A percentile compares a stretch with the other conserved stretches of the same genome.
Conservation (phyloP, 2,797 vertebrate genomes). For the Chiroxiphia lanceolata region DNA sequence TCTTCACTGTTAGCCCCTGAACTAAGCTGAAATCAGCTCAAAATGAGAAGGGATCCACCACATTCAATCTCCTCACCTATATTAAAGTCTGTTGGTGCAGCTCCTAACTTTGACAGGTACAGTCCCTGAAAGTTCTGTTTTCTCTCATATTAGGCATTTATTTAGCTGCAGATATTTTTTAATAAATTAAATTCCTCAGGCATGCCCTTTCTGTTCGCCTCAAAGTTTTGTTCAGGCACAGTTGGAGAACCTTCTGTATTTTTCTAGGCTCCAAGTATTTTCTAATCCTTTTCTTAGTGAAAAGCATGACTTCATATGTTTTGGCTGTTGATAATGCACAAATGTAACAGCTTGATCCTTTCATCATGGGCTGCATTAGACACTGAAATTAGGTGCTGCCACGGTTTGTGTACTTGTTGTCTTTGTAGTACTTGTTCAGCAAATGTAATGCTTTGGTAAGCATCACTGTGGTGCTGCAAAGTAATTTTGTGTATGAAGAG, state of each 20-base stretch:
- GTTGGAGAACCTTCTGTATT: conserved; percentile 37
- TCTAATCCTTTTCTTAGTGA: conserved; percentile 33
- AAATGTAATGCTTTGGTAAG: background rate
- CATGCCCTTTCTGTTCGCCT: background rate
- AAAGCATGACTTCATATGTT: conserved; percentile 13
- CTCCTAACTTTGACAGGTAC: background rate
- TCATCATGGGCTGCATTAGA: background rate
- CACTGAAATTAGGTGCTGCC: background rate
- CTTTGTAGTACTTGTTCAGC: background rate
- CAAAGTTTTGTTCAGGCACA: background rate
- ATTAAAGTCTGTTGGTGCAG: background rate
- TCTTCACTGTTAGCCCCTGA: background rate
- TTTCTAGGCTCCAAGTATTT: conserved; percentile 38
- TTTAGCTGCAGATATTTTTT: background rate
- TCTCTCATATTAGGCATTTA: background rate
- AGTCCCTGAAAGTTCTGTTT: background rate
- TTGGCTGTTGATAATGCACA: background rate
- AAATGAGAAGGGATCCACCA: background rate
- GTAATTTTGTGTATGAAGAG: background rate
- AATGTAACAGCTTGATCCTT: conserved; percentile 32
- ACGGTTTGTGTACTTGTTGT: background rate
- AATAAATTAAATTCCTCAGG: background rate
- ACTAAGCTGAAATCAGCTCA: background rate
- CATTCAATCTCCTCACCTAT: background rate
- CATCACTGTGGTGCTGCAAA: background rate